These are phyloP conservation scores for Falco concolor DNA, from an alignment of 2,797 vertebrate genomes.

Conservation along the genomic window DNA sequence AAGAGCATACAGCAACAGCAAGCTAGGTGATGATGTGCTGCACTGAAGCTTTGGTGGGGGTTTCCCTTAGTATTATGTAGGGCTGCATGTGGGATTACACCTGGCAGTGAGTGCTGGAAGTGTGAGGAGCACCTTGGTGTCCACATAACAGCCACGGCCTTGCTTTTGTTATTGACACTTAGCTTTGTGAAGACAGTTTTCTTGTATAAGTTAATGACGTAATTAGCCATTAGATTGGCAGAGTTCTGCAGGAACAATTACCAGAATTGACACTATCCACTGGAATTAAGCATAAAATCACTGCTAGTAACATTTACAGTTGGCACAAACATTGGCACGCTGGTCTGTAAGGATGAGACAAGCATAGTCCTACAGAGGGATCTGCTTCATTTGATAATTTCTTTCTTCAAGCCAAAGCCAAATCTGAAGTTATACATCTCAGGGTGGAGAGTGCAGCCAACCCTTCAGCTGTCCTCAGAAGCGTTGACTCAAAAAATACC, in stretches of 20 bases:
- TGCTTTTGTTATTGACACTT: neutral
- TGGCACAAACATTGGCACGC: neutral
- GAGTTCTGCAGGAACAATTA: slow-evolving; percentile 10
- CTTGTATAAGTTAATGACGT: neutral
- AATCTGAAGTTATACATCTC: neutral
- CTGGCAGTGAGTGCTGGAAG: neutral
- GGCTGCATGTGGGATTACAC: neutral
- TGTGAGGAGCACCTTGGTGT: neutral
- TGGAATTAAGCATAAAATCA: slow-evolving; percentile 14
- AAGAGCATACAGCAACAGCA: neutral
- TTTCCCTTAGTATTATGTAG: neutral
- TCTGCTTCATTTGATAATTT: neutral
- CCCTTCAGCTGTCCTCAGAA: neutral
- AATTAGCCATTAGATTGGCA: neutral
- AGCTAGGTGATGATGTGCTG: neutral
- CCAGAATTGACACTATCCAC: neutral
- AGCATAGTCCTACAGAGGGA: neutral
- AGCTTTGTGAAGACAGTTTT: neutral
- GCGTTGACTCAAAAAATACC: neutral
- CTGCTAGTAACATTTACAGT: neutral
- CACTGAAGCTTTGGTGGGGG: neutral
- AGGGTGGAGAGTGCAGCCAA: neutral
- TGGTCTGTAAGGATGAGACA: neutral
- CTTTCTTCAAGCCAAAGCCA: neutral
- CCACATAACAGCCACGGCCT: neutral